Evolutionary conservation across 2,113 vertebrate genomes (phyloP), one percentile per base, ranked within the genome.

Genomic region (Corydoras maculifer): DNA sequence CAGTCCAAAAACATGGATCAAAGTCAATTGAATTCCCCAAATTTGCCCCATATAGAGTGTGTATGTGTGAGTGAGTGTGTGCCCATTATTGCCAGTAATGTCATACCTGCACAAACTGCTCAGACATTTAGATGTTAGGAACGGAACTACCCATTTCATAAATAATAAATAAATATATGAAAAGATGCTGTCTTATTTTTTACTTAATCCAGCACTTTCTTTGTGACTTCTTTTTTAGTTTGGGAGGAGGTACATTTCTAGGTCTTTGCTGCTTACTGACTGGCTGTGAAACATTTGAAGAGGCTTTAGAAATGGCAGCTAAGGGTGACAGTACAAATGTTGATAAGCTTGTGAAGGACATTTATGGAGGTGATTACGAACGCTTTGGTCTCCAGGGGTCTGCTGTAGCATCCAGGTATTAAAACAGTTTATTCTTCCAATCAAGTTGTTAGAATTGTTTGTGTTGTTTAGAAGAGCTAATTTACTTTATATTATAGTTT

Each of bases 271-370:
- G 93, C 77, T 84, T 94, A 82, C 88, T 94, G 83, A 94, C 93
- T 70, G 93, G 93, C 81, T 94, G 93, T 6, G 93, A 94, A 79
- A 93, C 90, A 0, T 94, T 94, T 78, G 93, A 94, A 77, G 93
- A 93, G 84, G 93, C 93, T 2, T 83, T 94, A 75, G 92, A 94
- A 86, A 92, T 94, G 91, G 92, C 93, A 0, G 90, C 92, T 0
- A 93, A 93, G 84, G 93, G 92, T 73, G 93, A 94, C 86, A 94
- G 91, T 82, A 93, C 91, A 76, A 92, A 93, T n/a, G 92, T 92
- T 61, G 92, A 94, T 86, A 93, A 93, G 66, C 89, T 94, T 82
- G 92, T 94, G 82, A 92, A 91, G 63, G 93, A 94, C 75, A 94
- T 94, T 85, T 94, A 93, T 6, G 92, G 92, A 68, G 93, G 93